Conservation (phyloP, 2,888 invertebrate genomes). For the Patella caerulea region DNA sequence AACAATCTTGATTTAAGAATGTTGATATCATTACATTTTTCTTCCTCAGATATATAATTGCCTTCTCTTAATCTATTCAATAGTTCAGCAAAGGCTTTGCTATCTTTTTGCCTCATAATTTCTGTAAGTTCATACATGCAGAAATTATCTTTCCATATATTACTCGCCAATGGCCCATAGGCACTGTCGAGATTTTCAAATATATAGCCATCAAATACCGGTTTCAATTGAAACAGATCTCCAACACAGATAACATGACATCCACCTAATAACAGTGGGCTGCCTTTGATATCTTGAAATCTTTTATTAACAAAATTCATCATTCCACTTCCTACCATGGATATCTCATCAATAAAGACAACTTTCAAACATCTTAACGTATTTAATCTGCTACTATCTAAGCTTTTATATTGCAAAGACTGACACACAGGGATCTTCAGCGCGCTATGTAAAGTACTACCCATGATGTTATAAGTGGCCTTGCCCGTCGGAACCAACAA, state of each 20-base stretch:
- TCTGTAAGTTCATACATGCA: slow-evolving; percentile 35
- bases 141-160: slow-evolving; percentile 26
- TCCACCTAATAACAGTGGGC: slow-evolving; percentile 26
- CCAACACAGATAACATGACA: slow-evolving; percentile 14
- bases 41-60: slow-evolving; percentile 12
- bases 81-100: slow-evolving; percentile 40
- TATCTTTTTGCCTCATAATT: slow-evolving; percentile 27
- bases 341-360: slow-evolving; percentile 43
- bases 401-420: slow-evolving; percentile 22
- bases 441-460: slow-evolving; percentile 29
- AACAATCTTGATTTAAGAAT: neutral
- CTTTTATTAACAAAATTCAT: slow-evolving; percentile 31
- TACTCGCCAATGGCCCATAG: slow-evolving; percentile 18
- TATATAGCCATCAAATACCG: slow-evolving; percentile 30
- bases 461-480: slow-evolving; percentile 34
- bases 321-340: slow-evolving; percentile 37
- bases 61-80: slow-evolving; percentile 43
- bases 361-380: slow-evolving; percentile 23
- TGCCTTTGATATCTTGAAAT: slow-evolving; percentile 30
- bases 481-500: slow-evolving; percentile 44
- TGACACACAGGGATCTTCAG: slow-evolving; percentile 29
- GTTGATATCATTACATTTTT: neutral
- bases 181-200: slow-evolving; percentile 16
- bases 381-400: slow-evolving; percentile 15
- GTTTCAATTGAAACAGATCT: slow-evolving; percentile 19